Conservation (phyloP, 2,113 vertebrate genomes). For the Sitta europaea region DNA sequence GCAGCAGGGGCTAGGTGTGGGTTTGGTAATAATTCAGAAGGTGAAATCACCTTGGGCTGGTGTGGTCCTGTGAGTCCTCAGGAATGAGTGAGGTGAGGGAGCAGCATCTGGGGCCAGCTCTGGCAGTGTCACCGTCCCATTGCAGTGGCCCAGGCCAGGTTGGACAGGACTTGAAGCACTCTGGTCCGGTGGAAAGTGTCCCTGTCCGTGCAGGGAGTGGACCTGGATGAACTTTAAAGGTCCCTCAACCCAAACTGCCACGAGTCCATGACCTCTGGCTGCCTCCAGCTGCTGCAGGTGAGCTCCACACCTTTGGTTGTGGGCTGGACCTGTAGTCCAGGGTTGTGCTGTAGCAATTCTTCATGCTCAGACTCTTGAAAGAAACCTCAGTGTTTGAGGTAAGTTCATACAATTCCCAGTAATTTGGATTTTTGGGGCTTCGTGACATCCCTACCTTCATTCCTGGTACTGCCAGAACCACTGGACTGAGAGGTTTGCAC, state of each 20-base stretch:
- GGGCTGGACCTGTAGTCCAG: background rate
- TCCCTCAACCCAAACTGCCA: background rate
- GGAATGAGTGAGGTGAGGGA: background rate
- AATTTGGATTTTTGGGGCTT: accelerated
- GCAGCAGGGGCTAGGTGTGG: background rate
- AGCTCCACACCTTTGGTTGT: background rate
- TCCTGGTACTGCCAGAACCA: background rate
- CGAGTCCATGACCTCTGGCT: background rate
- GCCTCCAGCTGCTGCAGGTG: background rate
- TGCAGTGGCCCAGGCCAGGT: accelerated
- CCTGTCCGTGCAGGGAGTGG: background rate
- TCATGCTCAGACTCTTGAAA: accelerated
- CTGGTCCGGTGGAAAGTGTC: background rate
- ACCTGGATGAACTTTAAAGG: background rate
- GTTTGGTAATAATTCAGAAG: accelerated
- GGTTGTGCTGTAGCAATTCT: background rate
- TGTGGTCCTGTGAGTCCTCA: background rate
- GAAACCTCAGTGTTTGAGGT: accelerated
- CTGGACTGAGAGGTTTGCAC: accelerated
- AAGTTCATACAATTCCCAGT: background rate
- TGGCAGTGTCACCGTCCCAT: accelerated
- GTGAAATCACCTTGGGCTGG: too few species aligned
- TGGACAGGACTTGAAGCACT: accelerated
- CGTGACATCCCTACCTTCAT: accelerated
- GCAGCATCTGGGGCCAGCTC: background rate